Evolutionary conservation across 2,797 vertebrate species (phyloP).

Genomic region (Coranthus polyacanthus): DNA sequence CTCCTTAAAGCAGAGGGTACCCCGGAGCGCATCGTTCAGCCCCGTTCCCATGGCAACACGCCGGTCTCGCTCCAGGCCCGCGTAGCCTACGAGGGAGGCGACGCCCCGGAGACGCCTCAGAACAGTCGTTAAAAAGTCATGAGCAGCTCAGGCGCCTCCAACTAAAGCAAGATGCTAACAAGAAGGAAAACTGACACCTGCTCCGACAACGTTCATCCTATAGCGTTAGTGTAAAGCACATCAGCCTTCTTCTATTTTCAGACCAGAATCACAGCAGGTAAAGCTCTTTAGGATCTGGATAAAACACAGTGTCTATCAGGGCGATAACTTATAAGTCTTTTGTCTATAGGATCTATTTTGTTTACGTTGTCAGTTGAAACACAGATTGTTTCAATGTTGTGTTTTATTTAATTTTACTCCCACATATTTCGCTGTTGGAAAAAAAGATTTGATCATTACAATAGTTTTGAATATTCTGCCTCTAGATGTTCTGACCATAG

Average conservation of each 20-base stretch:
- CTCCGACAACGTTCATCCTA: not conserved
- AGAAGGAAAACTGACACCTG: conserved; percentile 1
- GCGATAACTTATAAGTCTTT: no score
- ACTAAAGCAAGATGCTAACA: not conserved
- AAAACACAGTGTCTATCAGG: no score
- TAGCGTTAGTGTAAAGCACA: conserved; percentile 15
- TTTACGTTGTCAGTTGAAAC: no score
- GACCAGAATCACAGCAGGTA: not conserved
- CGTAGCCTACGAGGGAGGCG: conserved; percentile 30
- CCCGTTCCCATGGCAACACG: conserved; percentile 65
- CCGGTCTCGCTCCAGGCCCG: conserved; percentile 49
- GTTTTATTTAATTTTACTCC: no score
- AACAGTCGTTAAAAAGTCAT: conserved; percentile 49
- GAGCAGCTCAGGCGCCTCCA: conserved; percentile 35
- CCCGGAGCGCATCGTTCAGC: conserved; percentile 55
- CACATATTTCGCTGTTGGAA: no score
- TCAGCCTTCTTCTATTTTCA: not conserved
- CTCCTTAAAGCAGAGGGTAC: conserved; percentile 45
- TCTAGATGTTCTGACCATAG: no score
- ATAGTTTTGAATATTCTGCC: no score
- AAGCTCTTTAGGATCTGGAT: no score
- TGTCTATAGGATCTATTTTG: no score
- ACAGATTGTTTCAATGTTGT: no score
- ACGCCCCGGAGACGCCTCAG: conserved; percentile 49
- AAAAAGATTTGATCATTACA: no score